Conservation (phyloP, 35 echinoderm and acorn worm species). For the Heliocidaris tuberculata region DNA sequence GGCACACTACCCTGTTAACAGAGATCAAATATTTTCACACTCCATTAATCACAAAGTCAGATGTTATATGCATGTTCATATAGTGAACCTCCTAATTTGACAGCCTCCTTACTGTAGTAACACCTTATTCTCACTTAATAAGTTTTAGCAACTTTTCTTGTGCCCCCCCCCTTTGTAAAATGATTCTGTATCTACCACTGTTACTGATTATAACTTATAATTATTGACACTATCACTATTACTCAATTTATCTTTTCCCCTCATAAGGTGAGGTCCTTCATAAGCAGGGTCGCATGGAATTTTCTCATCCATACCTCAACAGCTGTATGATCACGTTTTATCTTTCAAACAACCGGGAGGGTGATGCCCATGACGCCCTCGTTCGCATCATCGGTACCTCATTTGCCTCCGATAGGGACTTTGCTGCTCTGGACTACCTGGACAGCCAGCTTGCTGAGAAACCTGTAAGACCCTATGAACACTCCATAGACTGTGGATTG, state of each 20-base stretch:
- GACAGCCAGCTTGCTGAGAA: constrained; percentile 52
- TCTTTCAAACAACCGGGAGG: not conserved
- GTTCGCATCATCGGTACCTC: constrained; percentile 34
- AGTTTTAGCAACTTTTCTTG: too few species aligned
- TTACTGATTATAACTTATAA: too few species aligned
- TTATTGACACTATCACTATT: too few species aligned
- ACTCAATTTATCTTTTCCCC: not conserved
- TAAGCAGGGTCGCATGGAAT: constrained; percentile 55
- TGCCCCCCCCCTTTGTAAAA: too few species aligned
- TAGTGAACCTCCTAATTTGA: too few species aligned
- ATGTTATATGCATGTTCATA: too few species aligned
- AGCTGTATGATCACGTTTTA: constrained; percentile 56
- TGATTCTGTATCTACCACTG: too few species aligned
- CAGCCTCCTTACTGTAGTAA: too few species aligned
- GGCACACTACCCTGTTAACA: too few species aligned
- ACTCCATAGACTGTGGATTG: constrained; percentile 59
- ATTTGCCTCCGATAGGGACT: constrained; percentile 46
- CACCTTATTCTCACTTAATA: too few species aligned
- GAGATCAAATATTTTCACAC: too few species aligned
- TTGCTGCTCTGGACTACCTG: constrained; percentile 34
- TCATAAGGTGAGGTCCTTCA: constrained; percentile 58
- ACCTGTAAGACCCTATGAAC: constrained; percentile 47
- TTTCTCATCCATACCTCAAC: constrained; percentile 50
- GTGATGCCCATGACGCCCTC: constrained; percentile 32
- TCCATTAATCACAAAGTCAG: too few species aligned